Evolutionary conservation across 2,888 invertebrate genomes (phyloP).

Genomic region (Diarsia dahlii): DNA sequence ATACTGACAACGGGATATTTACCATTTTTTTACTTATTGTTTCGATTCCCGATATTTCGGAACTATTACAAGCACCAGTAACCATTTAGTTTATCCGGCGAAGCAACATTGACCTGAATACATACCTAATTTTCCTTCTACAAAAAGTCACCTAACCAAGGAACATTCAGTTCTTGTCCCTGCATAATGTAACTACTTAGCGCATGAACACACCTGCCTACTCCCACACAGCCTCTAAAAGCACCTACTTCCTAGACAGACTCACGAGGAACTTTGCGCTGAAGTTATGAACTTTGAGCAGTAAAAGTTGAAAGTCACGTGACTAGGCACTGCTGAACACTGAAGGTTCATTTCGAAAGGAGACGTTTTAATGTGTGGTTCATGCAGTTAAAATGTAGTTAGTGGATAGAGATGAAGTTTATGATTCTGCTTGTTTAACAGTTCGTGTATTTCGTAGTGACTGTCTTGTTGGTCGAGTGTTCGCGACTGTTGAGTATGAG

Average conservation of each 20-base stretch:
- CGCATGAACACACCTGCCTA: slow-evolving; percentile 19
- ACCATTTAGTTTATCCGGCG: too few relatives aligned
- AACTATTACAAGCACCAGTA: too few relatives aligned
- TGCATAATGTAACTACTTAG: slow-evolving; percentile 13
- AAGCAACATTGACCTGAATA: neutral
- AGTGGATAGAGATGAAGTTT: neutral
- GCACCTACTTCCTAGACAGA: neutral
- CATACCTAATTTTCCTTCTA: neutral
- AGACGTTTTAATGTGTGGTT: slow-evolving; percentile 10
- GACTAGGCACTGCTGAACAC: neutral
- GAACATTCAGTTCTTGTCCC: slow-evolving; percentile 3
- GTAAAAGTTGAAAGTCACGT: slow-evolving; percentile 34
- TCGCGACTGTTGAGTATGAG: too few relatives aligned
- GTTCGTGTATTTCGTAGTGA: too few relatives aligned
- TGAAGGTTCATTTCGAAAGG: neutral
- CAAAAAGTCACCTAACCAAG: neutral
- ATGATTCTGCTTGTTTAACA: neutral
- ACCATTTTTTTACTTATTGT: too few relatives aligned
- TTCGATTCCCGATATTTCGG: too few relatives aligned
- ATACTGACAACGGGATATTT: too few relatives aligned
- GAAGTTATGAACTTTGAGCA: slow-evolving; percentile 29
- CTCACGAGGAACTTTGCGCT: neutral
- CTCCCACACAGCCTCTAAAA: slow-evolving; percentile 10
- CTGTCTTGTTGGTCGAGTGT: too few relatives aligned
- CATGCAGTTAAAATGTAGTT: slow-evolving; percentile 1